phyloP scores from a whole-genome alignment of 2,797 vertebrate species.

The Delichon dasypus region DNA sequence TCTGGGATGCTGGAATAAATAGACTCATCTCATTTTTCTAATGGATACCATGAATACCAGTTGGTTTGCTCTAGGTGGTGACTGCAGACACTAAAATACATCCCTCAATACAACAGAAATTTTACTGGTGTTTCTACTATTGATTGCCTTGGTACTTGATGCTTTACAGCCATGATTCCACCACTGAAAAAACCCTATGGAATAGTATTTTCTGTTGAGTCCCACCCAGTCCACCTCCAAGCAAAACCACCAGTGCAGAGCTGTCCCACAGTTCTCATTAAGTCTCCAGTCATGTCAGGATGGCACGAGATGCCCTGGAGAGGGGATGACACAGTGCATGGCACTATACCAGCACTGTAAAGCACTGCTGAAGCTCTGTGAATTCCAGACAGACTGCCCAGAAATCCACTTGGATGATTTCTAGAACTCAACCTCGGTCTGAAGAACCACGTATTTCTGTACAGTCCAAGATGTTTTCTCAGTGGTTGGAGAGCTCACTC shows the following conservation, averaged over 20 bases:
- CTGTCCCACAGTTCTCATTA: not conserved
- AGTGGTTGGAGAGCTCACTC: not conserved
- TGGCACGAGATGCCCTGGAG: not conserved
- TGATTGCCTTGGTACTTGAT: not conserved
- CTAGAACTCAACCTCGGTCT: not conserved
- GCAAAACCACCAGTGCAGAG: not conserved
- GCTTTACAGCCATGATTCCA: not conserved
- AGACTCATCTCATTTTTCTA: not conserved
- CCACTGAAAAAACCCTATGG: not conserved
- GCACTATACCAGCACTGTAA: not conserved
- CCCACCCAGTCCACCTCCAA: not conserved
- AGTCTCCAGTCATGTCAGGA: not conserved
- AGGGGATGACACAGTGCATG: not conserved
- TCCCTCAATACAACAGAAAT: not conserved
- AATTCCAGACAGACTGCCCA: not conserved
- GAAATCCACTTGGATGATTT: not conserved
- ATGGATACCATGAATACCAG: not conserved
- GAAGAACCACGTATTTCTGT: not conserved
- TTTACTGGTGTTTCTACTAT: not conserved
- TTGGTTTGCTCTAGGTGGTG: not conserved
- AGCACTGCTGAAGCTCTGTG: not conserved
- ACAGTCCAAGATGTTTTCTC: not conserved
- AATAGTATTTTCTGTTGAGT: not conserved
- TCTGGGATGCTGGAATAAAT: not conserved
- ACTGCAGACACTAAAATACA: not conserved